These are phyloP conservation scores for Synanthedon myopaeformis DNA, from an alignment of 2,888 invertebrate species.

Conservation along the genomic window DNA sequence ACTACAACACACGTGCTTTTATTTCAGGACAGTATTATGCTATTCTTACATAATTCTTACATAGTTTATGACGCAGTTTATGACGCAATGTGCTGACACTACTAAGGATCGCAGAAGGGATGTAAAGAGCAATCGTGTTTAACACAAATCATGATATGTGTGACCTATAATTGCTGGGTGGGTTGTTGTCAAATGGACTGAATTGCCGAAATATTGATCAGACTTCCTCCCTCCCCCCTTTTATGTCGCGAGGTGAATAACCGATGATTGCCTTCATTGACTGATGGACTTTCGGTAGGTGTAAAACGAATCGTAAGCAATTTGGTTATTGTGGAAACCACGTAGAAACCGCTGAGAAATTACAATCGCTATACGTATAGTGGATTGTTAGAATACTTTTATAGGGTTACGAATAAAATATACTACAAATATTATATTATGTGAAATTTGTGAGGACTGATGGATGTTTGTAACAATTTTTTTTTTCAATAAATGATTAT, in stretches of 20 bases:
- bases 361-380: no score
- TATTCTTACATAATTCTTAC: no score
- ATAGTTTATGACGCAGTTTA: no score
- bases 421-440: no score
- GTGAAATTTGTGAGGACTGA: no score
- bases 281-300: background rate
- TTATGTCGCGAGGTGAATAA: background rate
- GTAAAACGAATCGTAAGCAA: background rate
- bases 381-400: no score
- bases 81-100: no score
- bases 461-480: no score
- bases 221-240: background rate
- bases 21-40: no score
- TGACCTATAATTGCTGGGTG: constrained; percentile 17
- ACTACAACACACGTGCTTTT: no score
- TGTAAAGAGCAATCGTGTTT: background rate
- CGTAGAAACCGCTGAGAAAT: background rate
- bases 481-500: no score
- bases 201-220: constrained; percentile 6
- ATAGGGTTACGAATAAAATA: no score
- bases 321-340: background rate
- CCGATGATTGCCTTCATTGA: constrained; percentile 14
- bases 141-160: constrained; percentile 9
- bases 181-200: constrained; percentile 30
- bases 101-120: background rate